These are phyloP conservation scores for Tetramorium bicarinatum DNA, from an alignment of 2,888 invertebrate species.

Conservation along the genomic window DNA sequence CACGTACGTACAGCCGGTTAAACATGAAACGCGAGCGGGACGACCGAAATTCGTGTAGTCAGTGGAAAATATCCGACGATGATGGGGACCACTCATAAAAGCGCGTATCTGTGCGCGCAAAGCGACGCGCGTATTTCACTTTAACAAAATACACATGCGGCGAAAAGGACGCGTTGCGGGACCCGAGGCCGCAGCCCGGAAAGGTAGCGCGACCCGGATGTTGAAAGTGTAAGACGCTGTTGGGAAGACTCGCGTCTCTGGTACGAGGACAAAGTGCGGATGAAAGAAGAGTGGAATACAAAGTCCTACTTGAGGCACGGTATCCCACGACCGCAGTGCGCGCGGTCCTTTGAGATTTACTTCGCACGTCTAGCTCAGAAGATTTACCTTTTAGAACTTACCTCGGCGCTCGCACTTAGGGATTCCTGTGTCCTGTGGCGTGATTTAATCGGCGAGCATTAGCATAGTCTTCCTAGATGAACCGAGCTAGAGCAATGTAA, in stretches of 20 bases:
- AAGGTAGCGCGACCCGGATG: constrained; percentile 24
- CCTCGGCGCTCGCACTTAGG: constrained; percentile 44
- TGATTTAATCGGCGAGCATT: constrained; percentile 55
- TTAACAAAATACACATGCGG: constrained; percentile 27
- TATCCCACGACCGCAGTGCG: constrained; percentile 36
- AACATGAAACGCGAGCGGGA: constrained; percentile 25
- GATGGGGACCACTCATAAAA: constrained; percentile 19
- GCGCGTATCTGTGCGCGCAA: not conserved
- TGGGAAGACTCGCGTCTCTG: constrained; percentile 33
- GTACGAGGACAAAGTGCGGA: constrained; percentile 46
- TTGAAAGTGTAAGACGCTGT: constrained; percentile 41
- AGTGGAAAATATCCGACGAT: constrained; percentile 44
- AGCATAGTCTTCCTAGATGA: constrained; percentile 44
- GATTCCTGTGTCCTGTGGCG: constrained; percentile 41
- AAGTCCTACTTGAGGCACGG: constrained; percentile 50
- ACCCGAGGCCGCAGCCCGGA: not conserved
- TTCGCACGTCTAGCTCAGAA: constrained; percentile 49
- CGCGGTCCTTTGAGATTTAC: constrained; percentile 57
- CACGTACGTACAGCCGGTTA: constrained; percentile 6
- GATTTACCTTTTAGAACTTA: constrained; percentile 56
- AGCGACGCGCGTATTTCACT: constrained; percentile 33
- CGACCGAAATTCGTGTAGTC: constrained; percentile 17
- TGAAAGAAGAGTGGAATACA: constrained; percentile 56
- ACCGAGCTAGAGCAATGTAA: not conserved
- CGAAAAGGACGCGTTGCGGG: not conserved